Evolutionary conservation across 2,113 vertebrate species (phyloP).

Genomic region (Mesoclemmys tuberculata): DNA sequence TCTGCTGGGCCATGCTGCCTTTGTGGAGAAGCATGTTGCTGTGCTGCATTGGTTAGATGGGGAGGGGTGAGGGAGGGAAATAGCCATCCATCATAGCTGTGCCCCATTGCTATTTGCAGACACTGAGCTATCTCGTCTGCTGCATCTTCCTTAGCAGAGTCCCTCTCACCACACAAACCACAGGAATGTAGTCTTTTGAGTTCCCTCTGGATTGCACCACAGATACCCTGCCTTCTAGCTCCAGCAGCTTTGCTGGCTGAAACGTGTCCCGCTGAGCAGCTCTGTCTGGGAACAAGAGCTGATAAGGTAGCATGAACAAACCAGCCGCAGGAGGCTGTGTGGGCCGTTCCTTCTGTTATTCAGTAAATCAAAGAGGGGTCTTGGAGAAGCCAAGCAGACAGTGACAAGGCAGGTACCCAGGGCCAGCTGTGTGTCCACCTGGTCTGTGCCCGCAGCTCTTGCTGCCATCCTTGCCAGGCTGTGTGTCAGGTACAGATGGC

Average conservation of each 20-base stretch:
- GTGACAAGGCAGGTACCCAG: not conserved
- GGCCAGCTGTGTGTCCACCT: not conserved
- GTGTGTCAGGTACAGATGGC: not conserved
- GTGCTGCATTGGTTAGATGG: not conserved
- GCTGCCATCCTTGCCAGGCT: not conserved
- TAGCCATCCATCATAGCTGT: not conserved
- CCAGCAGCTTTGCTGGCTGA: not conserved
- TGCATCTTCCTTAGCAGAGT: not conserved
- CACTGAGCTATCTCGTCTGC: not conserved
- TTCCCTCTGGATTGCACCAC: slow-evolving; percentile 64
- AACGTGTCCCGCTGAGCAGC: not conserved
- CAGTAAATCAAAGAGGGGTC: not conserved
- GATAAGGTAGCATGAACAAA: slow-evolving; percentile 8
- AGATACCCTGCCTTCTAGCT: slow-evolving; percentile 41
- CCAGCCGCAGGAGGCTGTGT: not conserved
- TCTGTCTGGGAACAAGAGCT: slow-evolving; percentile 14
- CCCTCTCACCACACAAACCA: not conserved
- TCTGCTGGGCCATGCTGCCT: not conserved
- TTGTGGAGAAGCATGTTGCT: not conserved
- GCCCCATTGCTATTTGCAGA: not conserved
- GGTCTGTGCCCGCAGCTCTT: not conserved
- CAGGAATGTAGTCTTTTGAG: slow-evolving; percentile 8
- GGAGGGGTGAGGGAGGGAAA: slow-evolving; percentile 34
- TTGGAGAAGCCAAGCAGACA: not conserved
- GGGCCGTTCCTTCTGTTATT: not conserved